phyloP scores from a whole-genome alignment of 37 sponge, comb jelly and placozoan species.

The Diacarnus erythraeanus region DNA sequence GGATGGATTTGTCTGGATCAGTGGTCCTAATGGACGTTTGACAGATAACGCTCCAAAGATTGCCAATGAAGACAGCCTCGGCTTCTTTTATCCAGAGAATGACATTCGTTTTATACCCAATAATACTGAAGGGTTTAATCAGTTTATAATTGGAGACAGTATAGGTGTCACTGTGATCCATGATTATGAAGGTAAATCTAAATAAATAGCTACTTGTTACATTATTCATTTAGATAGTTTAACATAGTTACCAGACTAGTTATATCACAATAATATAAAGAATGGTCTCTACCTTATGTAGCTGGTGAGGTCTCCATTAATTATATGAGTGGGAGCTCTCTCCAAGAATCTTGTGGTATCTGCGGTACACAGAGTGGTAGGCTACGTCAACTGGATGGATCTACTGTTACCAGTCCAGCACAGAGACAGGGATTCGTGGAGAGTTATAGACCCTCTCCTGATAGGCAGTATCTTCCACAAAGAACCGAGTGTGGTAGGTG shows the following conservation, averaged over 20 bases:
- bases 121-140: neutral
- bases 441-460: constrained; percentile 21
- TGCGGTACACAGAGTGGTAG: constrained; percentile 30
- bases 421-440: constrained; percentile 27
- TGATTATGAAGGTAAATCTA: neutral
- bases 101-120: neutral
- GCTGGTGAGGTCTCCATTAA: too few relatives aligned
- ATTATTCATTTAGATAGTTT: neutral
- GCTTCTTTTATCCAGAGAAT: neutral
- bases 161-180: neutral
- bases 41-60: neutral
- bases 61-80: too few relatives aligned
- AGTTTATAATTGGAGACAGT: neutral
- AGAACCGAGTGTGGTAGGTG: constrained; percentile 63
- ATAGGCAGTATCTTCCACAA: constrained; percentile 27
- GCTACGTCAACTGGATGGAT: constrained; percentile 8
- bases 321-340: neutral
- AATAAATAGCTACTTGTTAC: neutral
- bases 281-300: too few relatives aligned
- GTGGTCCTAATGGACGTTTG: neutral
- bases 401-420: constrained; percentile 2
- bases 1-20: neutral
- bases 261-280: too few relatives aligned
- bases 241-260: neutral
- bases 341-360: constrained; percentile 36